Conservation (phyloP, 2,113 vertebrate genomes). For the Otocyon megalotis region DNA sequence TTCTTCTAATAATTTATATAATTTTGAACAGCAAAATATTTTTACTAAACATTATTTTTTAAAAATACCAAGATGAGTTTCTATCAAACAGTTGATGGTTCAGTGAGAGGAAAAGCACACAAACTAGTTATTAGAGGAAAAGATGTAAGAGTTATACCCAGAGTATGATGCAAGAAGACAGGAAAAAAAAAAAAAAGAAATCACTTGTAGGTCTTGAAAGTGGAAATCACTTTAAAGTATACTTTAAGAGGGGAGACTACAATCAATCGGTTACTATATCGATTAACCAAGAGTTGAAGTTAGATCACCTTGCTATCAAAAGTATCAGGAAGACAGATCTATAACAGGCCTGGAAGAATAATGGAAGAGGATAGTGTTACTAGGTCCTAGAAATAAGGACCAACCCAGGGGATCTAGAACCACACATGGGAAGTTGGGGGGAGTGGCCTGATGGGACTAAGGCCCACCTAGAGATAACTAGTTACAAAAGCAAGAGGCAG, state of each 20-base stretch:
- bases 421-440: fast-evolving
- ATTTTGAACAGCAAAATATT: background rate
- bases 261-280: background rate
- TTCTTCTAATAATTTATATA: background rate
- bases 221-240: background rate
- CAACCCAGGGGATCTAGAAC: background rate
- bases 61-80: background rate
- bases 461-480: background rate
- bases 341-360: background rate
- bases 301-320: background rate
- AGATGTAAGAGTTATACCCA: background rate
- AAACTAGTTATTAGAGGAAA: background rate
- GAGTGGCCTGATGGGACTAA: background rate
- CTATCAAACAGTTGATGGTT: background rate
- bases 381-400: background rate
- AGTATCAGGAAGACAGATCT: background rate
- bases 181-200: background rate
- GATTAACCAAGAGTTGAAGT: background rate
- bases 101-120: background rate
- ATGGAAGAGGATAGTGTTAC: background rate
- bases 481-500: background rate
- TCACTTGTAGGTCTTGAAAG: background rate
- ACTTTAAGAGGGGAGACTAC: background rate
- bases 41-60: background rate
- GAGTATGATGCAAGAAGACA: background rate